Evolutionary conservation across 2,113 vertebrate species (phyloP), one percentile per base, ranked within the genome.

Genomic region (Sprattus sprattus): DNA sequence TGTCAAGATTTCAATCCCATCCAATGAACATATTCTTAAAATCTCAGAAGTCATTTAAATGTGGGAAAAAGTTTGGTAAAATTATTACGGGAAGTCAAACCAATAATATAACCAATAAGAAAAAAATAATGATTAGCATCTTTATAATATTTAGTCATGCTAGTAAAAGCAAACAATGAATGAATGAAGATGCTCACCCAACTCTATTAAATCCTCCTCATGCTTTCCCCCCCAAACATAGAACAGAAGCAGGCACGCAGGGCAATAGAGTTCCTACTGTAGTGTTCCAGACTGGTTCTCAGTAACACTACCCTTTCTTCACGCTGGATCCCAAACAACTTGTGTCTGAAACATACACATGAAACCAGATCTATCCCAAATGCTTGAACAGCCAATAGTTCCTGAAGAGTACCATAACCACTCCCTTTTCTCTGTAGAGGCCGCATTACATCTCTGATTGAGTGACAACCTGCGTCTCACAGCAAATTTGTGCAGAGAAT

Each of bases 131-230:
- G 28, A 32, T 75, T 25, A 4, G 25, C 25, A 13, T 75, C 67
- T 15, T 39, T 78, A 6, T 6, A 16, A 10, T 78, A 32, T 16
- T 39, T 11, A 78, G 25, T 22, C 64, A 78, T 39, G 25, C 32
- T 44, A 5, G 71, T 39, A 5, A 32, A 78, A n/a, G 20, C 4
- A 64, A 20, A n/a, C 4, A 8, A 3, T 39, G 6, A 11, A 8
- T 71, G 5, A 39, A 78, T 32, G 32, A 78, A 78, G 28, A 78
- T 78, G 71, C 71, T 78, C 71, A 78, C 71, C 71, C 71, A 78
- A 78, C 28, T n/a, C 25, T 78, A 32, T 32, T 16, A 78, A 39
- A 78, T 78, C 13, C 71, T 78, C 28, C 71, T 16, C 64, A 25
- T 7, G 10, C n/a, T 67, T 15, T 39, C 39, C 47, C 54, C 54